Conservation (phyloP, 2,888 invertebrate species). For the Eledone cirrhosa region DNA sequence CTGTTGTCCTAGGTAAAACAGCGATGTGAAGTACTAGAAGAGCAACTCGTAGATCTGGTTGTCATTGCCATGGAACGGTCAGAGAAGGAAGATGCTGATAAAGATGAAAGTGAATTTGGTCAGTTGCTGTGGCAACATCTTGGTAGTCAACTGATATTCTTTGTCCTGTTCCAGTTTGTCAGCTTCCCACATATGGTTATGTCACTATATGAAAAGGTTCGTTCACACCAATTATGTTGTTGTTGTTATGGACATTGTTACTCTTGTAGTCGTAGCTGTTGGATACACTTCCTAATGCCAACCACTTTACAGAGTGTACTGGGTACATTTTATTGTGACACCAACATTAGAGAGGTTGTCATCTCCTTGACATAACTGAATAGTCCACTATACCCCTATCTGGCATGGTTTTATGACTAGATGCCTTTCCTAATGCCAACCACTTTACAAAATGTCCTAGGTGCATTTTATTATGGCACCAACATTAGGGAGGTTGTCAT, state of each 20-base stretch:
- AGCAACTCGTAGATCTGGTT: constrained; percentile 89
- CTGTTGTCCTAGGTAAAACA: constrained; percentile 75
- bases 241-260: no score
- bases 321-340: no score
- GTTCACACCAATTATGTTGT: background rate
- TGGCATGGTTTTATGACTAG: no score
- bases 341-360: no score
- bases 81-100: constrained; percentile 69
- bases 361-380: no score
- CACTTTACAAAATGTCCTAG: no score
- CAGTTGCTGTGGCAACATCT: constrained; percentile 82
- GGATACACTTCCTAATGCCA: no score
- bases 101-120: constrained; percentile 48
- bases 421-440: no score
- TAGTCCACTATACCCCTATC: no score
- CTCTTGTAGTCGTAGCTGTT: background rate
- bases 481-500: no score
- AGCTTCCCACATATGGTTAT: constrained; percentile 92
- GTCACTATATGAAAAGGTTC: constrained; percentile 84
- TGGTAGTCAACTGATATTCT: constrained; percentile 92
- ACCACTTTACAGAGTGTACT: no score
- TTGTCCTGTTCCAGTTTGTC: constrained; percentile 92
- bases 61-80: constrained; percentile 91
- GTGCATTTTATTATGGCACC: no score
- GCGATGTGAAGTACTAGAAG: constrained; percentile 87